Base-by-base conservation (phyloP, 1,140 invertebrate genomes). In the Heliconius eleuchia region DNA sequence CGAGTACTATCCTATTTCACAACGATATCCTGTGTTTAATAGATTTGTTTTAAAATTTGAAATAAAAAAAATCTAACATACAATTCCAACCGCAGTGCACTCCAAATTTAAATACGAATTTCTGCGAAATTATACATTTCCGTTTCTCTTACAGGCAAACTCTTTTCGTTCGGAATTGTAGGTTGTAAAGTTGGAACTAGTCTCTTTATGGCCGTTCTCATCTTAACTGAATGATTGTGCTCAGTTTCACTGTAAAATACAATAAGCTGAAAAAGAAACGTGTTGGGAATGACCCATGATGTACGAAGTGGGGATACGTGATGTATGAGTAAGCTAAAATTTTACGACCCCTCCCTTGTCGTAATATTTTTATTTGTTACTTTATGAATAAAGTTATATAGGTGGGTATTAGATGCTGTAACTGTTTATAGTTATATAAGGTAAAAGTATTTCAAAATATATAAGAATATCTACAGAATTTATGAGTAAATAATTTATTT, bases 141-240 rank as follows among this genome's bases (percentile, higher is more conserved):
- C 9, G 23, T 57, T 66, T 66, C 60, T 66, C 23, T 66, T 30
- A 30, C 27, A 66, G 16, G 60, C 27, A n/a, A 66, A 30, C n/a
- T 66, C 60, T 66, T 66, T 66, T 30, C 60, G 11, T 66, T 16
- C 23, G 60, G 60, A 66, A 66, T 30, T 66, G 60, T 66, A 66
- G 23, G 75, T 85, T 87, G 87, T 91, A 91, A 92, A 92, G 86
- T 85, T 78, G 82, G 79, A 86, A 87, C 88, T 87, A 88, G 87
- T 90, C 89, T 87, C 87, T 92, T 92, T 92, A 92, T 83, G 86
- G 86, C 82, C 80, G 74, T 73, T 82, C 84, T 82, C 79, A 80
- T 88, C 85, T 88, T 92, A 92, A 88, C 88, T 80, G 74, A 86
- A 90, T 88, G 88, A 91, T 90, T 92, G 87, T 82, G 82, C 81